A percentile compares a stretch with the other conserved stretches of the same genome.
Evolutionary conservation across 37 sponge, comb jelly and placozoan species (phyloP).

Genomic region (Beroe ovata): DNA sequence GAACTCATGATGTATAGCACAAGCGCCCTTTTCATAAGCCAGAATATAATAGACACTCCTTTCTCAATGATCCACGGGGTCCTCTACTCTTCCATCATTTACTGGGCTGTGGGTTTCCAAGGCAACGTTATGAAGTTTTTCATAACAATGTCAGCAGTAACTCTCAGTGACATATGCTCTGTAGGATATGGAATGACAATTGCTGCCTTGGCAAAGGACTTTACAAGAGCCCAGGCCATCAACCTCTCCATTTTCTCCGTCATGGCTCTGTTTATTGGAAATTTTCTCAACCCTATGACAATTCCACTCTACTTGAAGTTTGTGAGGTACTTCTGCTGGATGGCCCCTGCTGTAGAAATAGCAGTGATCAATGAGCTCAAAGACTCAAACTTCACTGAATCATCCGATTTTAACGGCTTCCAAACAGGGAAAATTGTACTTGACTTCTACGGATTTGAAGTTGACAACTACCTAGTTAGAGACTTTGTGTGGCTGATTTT

Average conservation of each 20-base stretch:
- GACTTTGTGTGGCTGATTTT: slow-evolving; percentile 22
- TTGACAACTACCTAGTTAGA: neutral
- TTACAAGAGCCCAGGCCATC: slow-evolving; percentile 52
- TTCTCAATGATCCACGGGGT: slow-evolving; percentile 2
- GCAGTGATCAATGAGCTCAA: slow-evolving; percentile 37
- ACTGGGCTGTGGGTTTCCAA: slow-evolving; percentile 57
- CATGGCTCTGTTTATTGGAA: slow-evolving; percentile 56
- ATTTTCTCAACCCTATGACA: slow-evolving; percentile 52
- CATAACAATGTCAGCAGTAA: neutral
- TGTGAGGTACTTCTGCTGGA: slow-evolving; percentile 35
- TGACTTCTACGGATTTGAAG: slow-evolving; percentile 53
- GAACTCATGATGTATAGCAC: slow-evolving; percentile 29
- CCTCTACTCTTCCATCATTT: slow-evolving; percentile 35
- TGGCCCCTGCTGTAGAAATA: slow-evolving; percentile 55
- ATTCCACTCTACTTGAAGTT: neutral
- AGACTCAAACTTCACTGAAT: slow-evolving; percentile 6
- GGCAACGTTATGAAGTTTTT: neutral
- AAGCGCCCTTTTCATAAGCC: slow-evolving; percentile 9
- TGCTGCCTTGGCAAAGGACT: slow-evolving; percentile 39
- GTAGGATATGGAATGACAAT: slow-evolving; percentile 64
- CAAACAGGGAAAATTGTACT: slow-evolving; percentile 3
- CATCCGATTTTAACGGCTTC: slow-evolving; percentile 1
- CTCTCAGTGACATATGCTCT: slow-evolving; percentile 40
- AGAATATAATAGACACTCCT: slow-evolving; percentile 13
- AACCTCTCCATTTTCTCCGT: slow-evolving; percentile 59